Conservation (phyloP, 2,797 vertebrate genomes). For the Sandelia bainsii region DNA sequence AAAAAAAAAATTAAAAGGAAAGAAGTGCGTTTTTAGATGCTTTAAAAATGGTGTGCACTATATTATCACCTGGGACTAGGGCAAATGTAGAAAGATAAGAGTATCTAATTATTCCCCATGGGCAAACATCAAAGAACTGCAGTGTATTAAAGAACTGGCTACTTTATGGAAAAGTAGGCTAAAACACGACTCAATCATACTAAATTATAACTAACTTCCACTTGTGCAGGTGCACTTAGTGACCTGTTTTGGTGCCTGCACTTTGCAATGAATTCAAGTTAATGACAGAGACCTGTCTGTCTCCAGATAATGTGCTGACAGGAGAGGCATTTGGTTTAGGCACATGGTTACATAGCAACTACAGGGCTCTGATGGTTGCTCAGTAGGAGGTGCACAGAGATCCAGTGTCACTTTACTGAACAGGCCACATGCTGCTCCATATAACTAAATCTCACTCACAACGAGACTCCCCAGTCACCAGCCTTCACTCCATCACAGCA, state of each 20-base stretch:
- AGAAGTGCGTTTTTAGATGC: background rate
- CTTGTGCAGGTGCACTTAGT: slow-evolving; percentile 12
- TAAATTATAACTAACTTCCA: background rate
- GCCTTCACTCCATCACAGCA: slow-evolving; percentile 21
- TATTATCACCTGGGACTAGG: too few relatives aligned
- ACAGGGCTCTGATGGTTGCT: slow-evolving; percentile 58
- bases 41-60: too few relatives aligned
- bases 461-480: slow-evolving; percentile 48
- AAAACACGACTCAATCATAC: background rate
- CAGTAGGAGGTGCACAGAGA: slow-evolving; percentile 63
- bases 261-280: slow-evolving; percentile 29
- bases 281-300: slow-evolving; percentile 33
- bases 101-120: background rate
- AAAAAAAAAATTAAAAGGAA: too few relatives aligned
- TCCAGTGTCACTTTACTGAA: slow-evolving; percentile 68
- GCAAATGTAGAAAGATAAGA: too few relatives aligned
- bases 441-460: slow-evolving; percentile 49
- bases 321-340: slow-evolving; percentile 59
- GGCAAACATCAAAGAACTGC: too few relatives aligned
- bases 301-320: slow-evolving; percentile 48
- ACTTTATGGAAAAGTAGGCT: background rate
- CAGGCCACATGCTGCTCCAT: slow-evolving; percentile 46
- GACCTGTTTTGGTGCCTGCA: background rate
- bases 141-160: background rate
- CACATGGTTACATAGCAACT: slow-evolving; percentile 71